A percentile compares a stretch with the other conserved stretches of the same genome.
Evolutionary conservation across 2,113 vertebrate species (phyloP).

Genomic region (Phyllopteryx taeniolatus): DNA sequence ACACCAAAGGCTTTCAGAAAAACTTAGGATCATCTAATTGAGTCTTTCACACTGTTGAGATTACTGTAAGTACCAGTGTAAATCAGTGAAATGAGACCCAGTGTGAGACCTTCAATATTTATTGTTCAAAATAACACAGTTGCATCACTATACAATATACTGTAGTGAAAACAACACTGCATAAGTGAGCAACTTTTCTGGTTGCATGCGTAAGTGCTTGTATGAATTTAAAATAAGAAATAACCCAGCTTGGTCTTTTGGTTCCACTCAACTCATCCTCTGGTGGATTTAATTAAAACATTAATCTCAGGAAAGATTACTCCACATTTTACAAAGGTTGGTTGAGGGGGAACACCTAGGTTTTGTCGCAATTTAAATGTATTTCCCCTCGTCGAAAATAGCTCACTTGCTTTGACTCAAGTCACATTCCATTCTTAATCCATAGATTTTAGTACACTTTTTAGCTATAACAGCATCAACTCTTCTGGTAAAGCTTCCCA

Average conservation of each 20-base stretch:
- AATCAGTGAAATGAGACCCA: not conserved
- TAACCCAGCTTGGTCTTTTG: not conserved
- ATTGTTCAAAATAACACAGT: not conserved
- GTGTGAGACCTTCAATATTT: not conserved
- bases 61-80: not conserved
- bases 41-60: not conserved
- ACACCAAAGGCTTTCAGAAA: not conserved
- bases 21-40: not conserved
- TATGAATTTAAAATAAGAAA: not conserved
- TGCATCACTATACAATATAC: not conserved
- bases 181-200: not conserved
- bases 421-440: too few species aligned
- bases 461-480: too few species aligned
- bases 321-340: not conserved
- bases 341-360: not conserved
- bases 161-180: not conserved
- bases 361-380: too few species aligned
- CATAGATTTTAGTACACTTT: too few species aligned
- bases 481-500: too few species aligned
- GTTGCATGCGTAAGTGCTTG: not conserved
- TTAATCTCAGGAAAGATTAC: not conserved
- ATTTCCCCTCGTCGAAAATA: too few species aligned
- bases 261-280: not conserved
- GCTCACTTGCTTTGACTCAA: too few species aligned
- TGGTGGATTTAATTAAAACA: not conserved